A percentile compares a stretch with the other conserved stretches of the same genome.
Conservation (phyloP, 2,113 vertebrate genomes). For the Strix uralensis region DNA sequence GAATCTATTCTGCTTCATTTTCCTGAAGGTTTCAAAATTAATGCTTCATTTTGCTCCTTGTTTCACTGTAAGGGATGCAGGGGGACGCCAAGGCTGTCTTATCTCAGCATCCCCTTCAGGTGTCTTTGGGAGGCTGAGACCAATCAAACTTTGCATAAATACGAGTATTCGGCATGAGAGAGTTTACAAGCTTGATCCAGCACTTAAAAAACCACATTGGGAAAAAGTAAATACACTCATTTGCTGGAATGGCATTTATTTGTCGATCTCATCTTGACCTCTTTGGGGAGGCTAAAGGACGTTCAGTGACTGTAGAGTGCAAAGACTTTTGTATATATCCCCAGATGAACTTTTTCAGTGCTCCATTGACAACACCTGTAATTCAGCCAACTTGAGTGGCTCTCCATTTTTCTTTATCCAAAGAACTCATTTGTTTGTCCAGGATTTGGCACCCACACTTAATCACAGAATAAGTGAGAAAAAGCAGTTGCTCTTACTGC, state of each 20-base stretch:
- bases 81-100: not conserved
- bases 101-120: conserved; percentile 50
- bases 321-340: conserved; percentile 36
- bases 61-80: not conserved
- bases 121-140: conserved; percentile 42
- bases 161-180: not conserved
- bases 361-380: conserved; percentile 27
- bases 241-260: conserved; percentile 39
- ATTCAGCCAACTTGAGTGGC: conserved; percentile 31
- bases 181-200: conserved; percentile 7
- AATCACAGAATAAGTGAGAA: conserved; percentile 55
- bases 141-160: conserved; percentile 13
- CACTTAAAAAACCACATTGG: not conserved
- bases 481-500: conserved; percentile 54
- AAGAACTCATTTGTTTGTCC: conserved; percentile 48
- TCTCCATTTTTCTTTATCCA: conserved; percentile 40
- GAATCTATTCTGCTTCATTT: conserved; percentile 20
- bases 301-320: conserved; percentile 38
- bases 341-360: conserved; percentile 52
- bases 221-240: conserved; percentile 7
- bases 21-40: conserved; percentile 37
- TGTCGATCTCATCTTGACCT: conserved; percentile 35
- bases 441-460: conserved; percentile 29
- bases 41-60: not conserved
- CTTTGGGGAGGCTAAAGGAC: conserved; percentile 36